Conservation (phyloP, 1,140 invertebrate species). For the Paracyclopina nana region DNA sequence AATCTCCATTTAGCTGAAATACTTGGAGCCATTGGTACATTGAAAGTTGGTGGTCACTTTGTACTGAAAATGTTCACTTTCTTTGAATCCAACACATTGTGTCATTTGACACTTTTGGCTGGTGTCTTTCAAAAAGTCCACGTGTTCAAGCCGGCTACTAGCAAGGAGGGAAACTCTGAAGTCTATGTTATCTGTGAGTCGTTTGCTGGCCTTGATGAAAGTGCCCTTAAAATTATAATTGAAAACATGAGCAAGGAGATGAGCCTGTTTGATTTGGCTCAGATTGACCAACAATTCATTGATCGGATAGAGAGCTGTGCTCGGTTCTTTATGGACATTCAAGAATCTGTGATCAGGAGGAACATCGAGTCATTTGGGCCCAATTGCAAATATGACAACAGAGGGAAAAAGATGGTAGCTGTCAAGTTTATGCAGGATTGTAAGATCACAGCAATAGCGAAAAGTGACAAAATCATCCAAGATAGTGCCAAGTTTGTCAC, state of each 20-base stretch:
- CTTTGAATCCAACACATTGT: conserved; percentile 58
- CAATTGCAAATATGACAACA: no score
- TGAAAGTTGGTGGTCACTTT: conserved; percentile 42
- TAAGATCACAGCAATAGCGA: no score
- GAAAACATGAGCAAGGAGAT: no score
- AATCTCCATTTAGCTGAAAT: conserved; percentile 62
- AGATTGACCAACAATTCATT: not conserved
- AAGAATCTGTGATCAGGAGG: not conserved
- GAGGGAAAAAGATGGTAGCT: no score
- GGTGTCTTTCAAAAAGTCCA: conserved; percentile 45
- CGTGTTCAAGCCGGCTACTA: conserved; percentile 69
- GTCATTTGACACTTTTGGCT: conserved; percentile 55
- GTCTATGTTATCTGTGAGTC: conserved; percentile 75
- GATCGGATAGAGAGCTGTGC: not conserved
- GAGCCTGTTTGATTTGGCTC: not conserved
- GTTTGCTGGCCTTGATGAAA: no score
- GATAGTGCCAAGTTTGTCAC: no score
- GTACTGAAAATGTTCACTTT: conserved; percentile 83
- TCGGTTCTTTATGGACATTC: not conserved
- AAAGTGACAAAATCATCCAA: no score
- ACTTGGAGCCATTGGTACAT: conserved; percentile 28
- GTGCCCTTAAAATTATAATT: no score
- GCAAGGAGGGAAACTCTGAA: conserved; percentile 84
- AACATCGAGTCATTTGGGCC: no score
- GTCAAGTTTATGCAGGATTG: no score